A percentile compares a stretch with the other conserved stretches of the same genome.
Conservation (phyloP, 2,113 vertebrate genomes). For the Neodontobutis hainanensis region DNA sequence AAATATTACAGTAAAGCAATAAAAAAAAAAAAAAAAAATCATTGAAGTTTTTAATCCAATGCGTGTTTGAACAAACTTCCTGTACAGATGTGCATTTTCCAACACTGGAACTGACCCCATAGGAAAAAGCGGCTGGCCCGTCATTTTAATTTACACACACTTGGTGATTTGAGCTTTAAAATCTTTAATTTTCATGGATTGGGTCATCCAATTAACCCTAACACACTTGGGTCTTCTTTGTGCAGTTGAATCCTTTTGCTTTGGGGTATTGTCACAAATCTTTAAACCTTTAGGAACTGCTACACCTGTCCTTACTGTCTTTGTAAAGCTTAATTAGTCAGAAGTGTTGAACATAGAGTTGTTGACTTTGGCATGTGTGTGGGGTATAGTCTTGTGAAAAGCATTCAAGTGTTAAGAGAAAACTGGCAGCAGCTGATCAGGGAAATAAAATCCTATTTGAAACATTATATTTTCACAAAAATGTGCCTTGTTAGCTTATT, state of each 20-base stretch:
- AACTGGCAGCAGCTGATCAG: background rate
- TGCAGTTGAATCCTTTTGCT: conserved; percentile 68
- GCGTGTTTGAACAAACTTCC: background rate
- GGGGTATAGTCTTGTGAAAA: conserved; percentile 5
- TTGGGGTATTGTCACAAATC: conserved; percentile 75
- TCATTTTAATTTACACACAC: conserved; percentile 75
- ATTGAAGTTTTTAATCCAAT: too few relatives aligned
- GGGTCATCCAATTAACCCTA: conserved; percentile 83
- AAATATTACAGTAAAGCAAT: background rate
- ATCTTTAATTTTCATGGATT: conserved; percentile 81
- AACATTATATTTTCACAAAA: conserved; percentile 6
- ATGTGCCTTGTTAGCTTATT: conserved; percentile 17
- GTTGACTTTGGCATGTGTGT: conserved; percentile 21
- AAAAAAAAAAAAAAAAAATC: background rate
- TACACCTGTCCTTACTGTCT: conserved; percentile 66
- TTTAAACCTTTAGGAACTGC: conserved; percentile 64
- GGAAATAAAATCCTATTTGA: conserved; percentile 21
- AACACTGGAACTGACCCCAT: conserved; percentile 73
- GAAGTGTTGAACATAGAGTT: conserved; percentile 28
- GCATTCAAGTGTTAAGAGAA: conserved; percentile 13
- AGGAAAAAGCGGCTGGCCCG: conserved; percentile 71
- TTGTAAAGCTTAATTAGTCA: conserved; percentile 72
- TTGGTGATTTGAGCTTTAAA: conserved; percentile 73
- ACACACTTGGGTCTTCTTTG: conserved; percentile 72
- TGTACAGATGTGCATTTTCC: conserved; percentile 54